Evolutionary conservation across 2,888 invertebrate species (phyloP).

Genomic region (Nudaria mundana): DNA sequence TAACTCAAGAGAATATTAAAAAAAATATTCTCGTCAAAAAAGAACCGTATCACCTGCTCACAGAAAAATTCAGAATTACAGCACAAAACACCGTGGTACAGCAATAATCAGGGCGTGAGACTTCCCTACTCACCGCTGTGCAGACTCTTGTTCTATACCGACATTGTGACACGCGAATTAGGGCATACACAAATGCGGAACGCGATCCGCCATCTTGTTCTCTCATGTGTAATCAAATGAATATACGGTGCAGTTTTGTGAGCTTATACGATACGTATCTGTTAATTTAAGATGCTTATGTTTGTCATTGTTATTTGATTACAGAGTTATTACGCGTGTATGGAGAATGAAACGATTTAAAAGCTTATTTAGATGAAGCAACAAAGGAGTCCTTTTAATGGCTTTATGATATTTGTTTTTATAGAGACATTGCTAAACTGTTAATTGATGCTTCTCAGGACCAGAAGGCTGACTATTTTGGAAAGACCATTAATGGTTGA

Average conservation of each 20-base stretch:
- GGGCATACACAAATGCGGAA: constrained; percentile 33
- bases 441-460: too few species aligned
- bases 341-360: not conserved
- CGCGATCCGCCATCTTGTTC: constrained; percentile 29
- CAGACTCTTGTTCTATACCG: constrained; percentile 19
- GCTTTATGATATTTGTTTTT: not conserved
- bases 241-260: constrained; percentile 19
- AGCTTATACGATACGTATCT: constrained; percentile 1
- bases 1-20: not conserved
- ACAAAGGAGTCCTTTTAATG: not conserved
- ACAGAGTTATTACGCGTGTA: not conserved
- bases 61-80: constrained; percentile 18
- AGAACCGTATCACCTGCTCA: constrained; percentile 11
- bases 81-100: constrained; percentile 27
- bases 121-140: constrained; percentile 16
- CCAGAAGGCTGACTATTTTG: too few species aligned
- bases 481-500: too few species aligned
- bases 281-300: not conserved
- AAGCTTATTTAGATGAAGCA: not conserved
- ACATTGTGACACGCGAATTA: constrained; percentile 35
- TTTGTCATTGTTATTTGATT: not conserved
- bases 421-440: too few species aligned
- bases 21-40: not conserved
- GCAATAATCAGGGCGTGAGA: constrained; percentile 37
- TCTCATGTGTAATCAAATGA: constrained; percentile 37